Conservation (phyloP, 2,113 vertebrate species). For the Ptyas mucosa region DNA sequence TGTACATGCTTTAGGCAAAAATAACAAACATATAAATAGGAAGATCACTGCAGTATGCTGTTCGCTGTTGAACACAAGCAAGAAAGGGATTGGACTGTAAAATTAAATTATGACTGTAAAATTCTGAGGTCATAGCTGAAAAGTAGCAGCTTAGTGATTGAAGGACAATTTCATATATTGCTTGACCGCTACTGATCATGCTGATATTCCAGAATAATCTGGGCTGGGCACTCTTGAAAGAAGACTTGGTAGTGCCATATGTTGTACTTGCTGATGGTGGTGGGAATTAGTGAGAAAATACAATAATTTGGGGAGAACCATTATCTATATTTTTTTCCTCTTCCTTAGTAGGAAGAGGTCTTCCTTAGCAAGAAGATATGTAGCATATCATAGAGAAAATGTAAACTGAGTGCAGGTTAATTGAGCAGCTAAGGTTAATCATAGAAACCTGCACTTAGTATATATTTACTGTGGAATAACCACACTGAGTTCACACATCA, state of each 20-base stretch:
- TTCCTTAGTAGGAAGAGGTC: background rate
- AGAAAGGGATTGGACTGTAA: background rate
- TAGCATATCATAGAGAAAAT: background rate
- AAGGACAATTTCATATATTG: background rate
- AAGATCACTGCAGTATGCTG: background rate
- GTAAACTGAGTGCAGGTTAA: background rate
- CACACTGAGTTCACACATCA: background rate
- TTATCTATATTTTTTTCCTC: background rate
- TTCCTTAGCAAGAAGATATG: background rate
- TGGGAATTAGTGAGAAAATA: background rate
- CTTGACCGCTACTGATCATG: background rate
- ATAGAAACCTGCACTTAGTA: background rate
- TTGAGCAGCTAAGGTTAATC: background rate
- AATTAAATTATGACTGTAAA: background rate
- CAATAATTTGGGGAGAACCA: background rate
- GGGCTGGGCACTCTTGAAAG: background rate
- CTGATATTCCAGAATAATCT: background rate
- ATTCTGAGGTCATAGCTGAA: background rate
- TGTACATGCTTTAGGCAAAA: background rate
- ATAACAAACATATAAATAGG: background rate
- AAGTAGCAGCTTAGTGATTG: background rate
- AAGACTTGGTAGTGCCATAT: background rate
- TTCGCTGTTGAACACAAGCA: background rate
- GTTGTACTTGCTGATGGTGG: background rate
- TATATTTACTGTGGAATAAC: background rate